These are phyloP conservation scores for Tapirus terrestris DNA, from an alignment of 2,113 vertebrate genomes.

Conservation along the genomic window DNA sequence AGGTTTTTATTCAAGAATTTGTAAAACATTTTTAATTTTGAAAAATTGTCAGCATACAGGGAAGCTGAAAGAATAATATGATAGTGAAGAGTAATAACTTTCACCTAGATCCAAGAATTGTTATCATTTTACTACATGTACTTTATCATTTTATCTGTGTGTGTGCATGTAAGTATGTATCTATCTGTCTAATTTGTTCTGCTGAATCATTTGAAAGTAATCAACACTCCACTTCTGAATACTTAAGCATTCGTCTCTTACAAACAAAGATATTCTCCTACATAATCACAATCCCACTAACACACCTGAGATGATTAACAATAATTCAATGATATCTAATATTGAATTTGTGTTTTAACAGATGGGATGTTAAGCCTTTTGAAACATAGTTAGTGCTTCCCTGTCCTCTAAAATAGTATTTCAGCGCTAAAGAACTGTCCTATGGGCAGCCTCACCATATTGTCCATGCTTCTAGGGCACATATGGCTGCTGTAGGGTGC, in stretches of 20 bases:
- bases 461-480: constrained; percentile 82
- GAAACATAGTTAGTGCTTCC: constrained; percentile 42
- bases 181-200: neutral
- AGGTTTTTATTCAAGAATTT: neutral
- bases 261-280: neutral
- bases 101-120: neutral
- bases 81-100: neutral
- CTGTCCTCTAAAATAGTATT: neutral
- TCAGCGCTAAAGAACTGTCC: constrained; percentile 8
- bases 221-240: neutral
- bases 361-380: constrained; percentile 74
- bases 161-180: neutral
- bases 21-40: neutral
- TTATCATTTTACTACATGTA: neutral
- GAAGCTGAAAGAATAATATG: neutral
- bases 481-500: constrained; percentile 71
- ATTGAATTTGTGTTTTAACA: constrained; percentile 57
- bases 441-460: constrained; percentile 74
- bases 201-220: neutral
- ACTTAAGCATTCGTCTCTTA: neutral
- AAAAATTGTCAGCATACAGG: neutral
- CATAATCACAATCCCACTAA: neutral
- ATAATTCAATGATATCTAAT: neutral
- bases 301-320: neutral
- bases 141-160: neutral